Evolutionary conservation across 2,797 vertebrate genomes (phyloP), one percentile per base, ranked within the genome.

Genomic region (Cetoscarus ocellatus): DNA sequence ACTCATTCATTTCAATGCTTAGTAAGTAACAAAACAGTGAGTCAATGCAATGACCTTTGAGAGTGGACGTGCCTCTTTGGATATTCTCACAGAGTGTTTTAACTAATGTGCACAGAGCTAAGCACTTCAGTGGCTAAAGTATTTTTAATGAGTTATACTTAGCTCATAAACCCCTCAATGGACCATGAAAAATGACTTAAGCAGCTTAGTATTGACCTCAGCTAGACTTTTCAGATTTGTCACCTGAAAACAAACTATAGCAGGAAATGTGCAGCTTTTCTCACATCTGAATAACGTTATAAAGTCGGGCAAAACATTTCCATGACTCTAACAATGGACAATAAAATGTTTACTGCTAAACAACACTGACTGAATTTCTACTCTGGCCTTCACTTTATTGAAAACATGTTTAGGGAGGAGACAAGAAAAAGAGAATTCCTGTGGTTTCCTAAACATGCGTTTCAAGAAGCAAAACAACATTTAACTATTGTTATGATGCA

Each of bases 31-130:
- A 62, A 67, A 6, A 51, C 61, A 65, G 34, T 82, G 77, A 83
- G 62, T 84, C 85, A 79, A 61, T 57, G 14, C 53, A 50, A 0
- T 80, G 81, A 88, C 77, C 81, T 88, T 79, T 80, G 67, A 38
- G 17, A 55, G 70, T 50, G 69, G 19, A 69, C 14, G 60, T n/a
- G 54, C 45, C 17, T 72, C 47, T 70, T 54, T 52, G 35, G 56
- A 60, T 51, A 61, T 35, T 61, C 35, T 44, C 3, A 0, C 39
- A 10, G 8, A 50, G 45, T 61, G 15, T 34, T 77, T 68, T 35
- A 53, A 68, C 6, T 34, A 17, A 50, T 15, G n/a, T 15, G 64
- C 18, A 38, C 27, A 62, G 49, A 58, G 74, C 76, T 80, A 8
- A 73, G 38, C 3, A 1, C 65, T 55, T 76, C 60, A 69, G 52